Base-by-base conservation (phyloP, 2,113 vertebrate species). In the Apaloderma vittatum region DNA sequence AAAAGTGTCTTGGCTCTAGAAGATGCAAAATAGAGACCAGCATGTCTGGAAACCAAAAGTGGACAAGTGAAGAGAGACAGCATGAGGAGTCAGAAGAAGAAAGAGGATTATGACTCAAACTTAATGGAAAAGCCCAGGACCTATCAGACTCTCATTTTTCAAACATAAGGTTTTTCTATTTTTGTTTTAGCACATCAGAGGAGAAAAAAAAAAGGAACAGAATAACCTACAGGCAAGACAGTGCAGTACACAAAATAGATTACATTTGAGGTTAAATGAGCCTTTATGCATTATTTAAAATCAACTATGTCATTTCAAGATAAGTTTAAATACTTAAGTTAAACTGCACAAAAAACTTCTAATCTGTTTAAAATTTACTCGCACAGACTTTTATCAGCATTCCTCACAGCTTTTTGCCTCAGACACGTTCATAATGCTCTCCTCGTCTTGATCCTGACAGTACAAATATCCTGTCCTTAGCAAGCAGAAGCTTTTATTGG, bases 241-340 rank as follows among this genome's bases (percentile, higher is more conserved):
- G n/a, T 70, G n/a, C 7, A 62, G 54, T 70, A 73, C 26, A 76
- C 51, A 6, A 73, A 79, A 86, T 3, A 68, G 34, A 79, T 52
- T 57, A 91, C 15, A 70, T 59, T 14, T 80, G 45, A 84, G 61
- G 19, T 66, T 74, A 77, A 93, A 95, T 66, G 40, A 34, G 12
- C 16, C 59, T 95, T 87, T 73, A 77, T 37, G 46, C 11, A 84
- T 83, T 55, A 87, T 91, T 89, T 87, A 93, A 74, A 74, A 89
- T 49, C 40, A 86, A 54, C 8, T 29, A 91, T 73, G 67, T 34
- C 51, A n/a, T 73, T 91, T 80, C 62, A 80, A 55, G 37, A 32
- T 65, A 77, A 77, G 19, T 92, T 94, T 75, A 82, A 91, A 91
- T 68, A 55, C 32, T 9, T 22, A 81, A 75, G 7, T 88, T 85